Conservation (phyloP, 2,113 vertebrate species). For the Halichoeres trimaculatus region DNA sequence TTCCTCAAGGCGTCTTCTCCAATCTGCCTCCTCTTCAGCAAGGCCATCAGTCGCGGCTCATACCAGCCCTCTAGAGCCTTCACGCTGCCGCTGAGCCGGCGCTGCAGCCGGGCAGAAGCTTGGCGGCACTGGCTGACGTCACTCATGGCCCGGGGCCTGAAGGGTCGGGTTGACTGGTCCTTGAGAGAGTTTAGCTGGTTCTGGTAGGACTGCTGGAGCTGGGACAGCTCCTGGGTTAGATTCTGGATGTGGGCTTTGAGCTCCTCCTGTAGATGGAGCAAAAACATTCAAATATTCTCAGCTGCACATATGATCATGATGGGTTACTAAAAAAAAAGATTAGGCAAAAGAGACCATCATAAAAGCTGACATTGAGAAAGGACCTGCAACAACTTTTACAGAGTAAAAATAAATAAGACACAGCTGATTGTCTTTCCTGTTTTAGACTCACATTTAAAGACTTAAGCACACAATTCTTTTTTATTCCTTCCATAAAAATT, state of each 20-base stretch:
- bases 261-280: conserved; percentile 72
- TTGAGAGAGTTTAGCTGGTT: conserved; percentile 80
- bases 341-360: too few relatives aligned
- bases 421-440: too few relatives aligned
- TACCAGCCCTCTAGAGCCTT: conserved; percentile 87
- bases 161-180: conserved; percentile 68
- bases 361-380: too few relatives aligned
- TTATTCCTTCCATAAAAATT: too few relatives aligned
- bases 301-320: background rate
- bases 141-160: conserved; percentile 79
- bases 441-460: too few relatives aligned
- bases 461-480: too few relatives aligned
- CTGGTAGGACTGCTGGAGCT: conserved; percentile 80
- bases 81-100: conserved; percentile 84
- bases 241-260: conserved; percentile 81
- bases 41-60: conserved; percentile 86
- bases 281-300: background rate
- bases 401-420: too few relatives aligned
- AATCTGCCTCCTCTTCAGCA: conserved; percentile 84
- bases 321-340: too few relatives aligned
- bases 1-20: conserved; percentile 85
- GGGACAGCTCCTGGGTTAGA: conserved; percentile 82
- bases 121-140: conserved; percentile 87
- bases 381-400: too few relatives aligned
- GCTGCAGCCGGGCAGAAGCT: conserved; percentile 86